These are phyloP conservation scores for Nebria ingens DNA, from an alignment of 1,140 invertebrate genomes.

Conservation along the genomic window DNA sequence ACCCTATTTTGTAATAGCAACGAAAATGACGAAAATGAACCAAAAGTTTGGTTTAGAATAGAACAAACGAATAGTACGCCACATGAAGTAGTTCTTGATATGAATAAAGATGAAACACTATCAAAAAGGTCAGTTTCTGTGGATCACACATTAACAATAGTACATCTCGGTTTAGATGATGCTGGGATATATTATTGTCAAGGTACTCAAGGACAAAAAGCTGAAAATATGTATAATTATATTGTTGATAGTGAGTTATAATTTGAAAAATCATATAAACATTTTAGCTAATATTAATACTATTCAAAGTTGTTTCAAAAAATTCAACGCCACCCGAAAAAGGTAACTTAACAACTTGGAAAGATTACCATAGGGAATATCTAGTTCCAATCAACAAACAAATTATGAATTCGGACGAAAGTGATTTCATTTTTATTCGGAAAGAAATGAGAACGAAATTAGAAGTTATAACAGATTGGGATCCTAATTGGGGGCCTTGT, in stretches of 20 bases:
- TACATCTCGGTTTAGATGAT: constrained; percentile 31
- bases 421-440: constrained; percentile 25
- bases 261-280: constrained; percentile 11
- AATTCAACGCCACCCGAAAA: constrained; percentile 23
- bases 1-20: too few species aligned
- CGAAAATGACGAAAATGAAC: constrained; percentile 29
- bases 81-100: constrained; percentile 36
- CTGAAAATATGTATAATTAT: constrained; percentile 40
- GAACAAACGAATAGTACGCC: constrained; percentile 29
- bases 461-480: constrained; percentile 31
- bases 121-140: constrained; percentile 34
- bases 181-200: constrained; percentile 41
- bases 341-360: constrained; percentile 38
- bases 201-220: constrained; percentile 33
- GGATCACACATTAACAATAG: constrained; percentile 37
- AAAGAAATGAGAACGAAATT: constrained; percentile 25
- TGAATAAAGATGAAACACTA: constrained; percentile 35
- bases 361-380: constrained; percentile 37
- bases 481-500: constrained; percentile 26
- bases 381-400: constrained; percentile 32
- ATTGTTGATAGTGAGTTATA: constrained; percentile 36
- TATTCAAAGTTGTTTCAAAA: constrained; percentile 29
- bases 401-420: constrained; percentile 23
- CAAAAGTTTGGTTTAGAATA: constrained; percentile 42
- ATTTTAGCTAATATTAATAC: constrained; percentile 12